Evolutionary conservation across 2,797 vertebrate genomes (phyloP), one percentile per base, ranked within the genome.

Genomic region (Graptemys geographica): DNA sequence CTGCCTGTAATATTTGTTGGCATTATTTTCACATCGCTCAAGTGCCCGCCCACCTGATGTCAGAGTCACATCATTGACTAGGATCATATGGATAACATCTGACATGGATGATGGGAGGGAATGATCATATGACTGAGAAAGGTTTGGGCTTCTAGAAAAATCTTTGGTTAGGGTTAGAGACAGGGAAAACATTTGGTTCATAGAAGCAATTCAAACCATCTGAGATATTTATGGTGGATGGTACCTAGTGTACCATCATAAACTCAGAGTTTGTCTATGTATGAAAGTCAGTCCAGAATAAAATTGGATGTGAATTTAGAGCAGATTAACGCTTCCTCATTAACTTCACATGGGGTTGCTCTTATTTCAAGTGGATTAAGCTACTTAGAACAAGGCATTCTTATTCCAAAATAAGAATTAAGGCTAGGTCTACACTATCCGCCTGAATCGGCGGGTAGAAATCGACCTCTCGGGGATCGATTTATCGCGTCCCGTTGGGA

Each of bases 31-130:
- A 0, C 44, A 16, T 59, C 79, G 3, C 5, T 0, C 18, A 86
- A 84, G 33, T 25, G 59, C 74, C 79, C 5, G 0, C 4, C 76
- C 11, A 0, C 2, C 81, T 28, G 92, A 55, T 92, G 62, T 25
- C 78, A 37, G 1, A 3, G 84, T 16, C 76, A 86, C 0, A 0
- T 28, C 79, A 4, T 79, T 52, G 49, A 62, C 56, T 5, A 2
- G 79, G 82, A 65, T 65, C 51, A 72, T 2, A 6, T 0, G 2
- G 55, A 47, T 59, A 59, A 53, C 89, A 90, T 78, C 74, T 33
- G 27, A 3, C 25, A 80, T 33, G 6, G 53, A 37, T 41, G n/a
- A 37, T 93, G 89, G 15, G 88, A 57, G 86, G 25, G 65, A 91
- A 37, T 2, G 56, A 92, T 83, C 0, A 0, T n/a, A 72, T 79